Evolutionary conservation across 2,888 invertebrate genomes (phyloP), one percentile per base, ranked within the genome.

Genomic region (Steromphala cineraria): DNA sequence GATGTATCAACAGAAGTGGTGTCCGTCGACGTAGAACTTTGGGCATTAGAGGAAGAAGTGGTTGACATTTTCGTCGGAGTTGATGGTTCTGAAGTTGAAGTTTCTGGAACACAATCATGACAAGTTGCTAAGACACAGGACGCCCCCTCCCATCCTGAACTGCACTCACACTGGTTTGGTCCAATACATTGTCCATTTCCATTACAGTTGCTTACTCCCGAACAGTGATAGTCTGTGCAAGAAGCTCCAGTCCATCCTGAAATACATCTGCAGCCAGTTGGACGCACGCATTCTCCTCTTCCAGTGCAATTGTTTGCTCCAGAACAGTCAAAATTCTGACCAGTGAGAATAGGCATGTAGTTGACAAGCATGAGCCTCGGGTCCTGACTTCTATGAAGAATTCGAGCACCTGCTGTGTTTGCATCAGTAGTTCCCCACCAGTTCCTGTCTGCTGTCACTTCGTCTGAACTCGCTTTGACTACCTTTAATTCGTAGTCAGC

Each of bases 181-280:
- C 85, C 88, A 40, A 81, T 53, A 67, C 88, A 88, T 2, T 40
- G n/a, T 10, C 88, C 88, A 21, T 84, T 83, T 7, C 81, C 84
- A 79, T 81, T 80, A 75, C 88, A 88, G 52, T 83, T 56, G 56
- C 78, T 71, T 3, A 88, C 80, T 3, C 75, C 83, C 31, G 81
- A 79, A 36, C 85, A 85, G 80, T 84, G 82, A 76, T 71, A 80
- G 0, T 81, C 81, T n/a, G 80, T 74, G 36, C 85, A 84, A 19
- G n/a, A 31, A 13, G 7, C n/a, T 21, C 85, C 85, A 46, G 46
- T 5, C 46, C 46, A 83, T 7, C 83, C 85, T 15, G 80, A 75
- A 17, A 28, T n/a, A 80, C 84, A 85, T 19, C 82, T 67, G 78
- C 84, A 85, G 15, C 80, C 67, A 52, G 82, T 80, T 0, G 82